These are phyloP conservation scores for Pagetopsis macropterus DNA, from an alignment of 2,797 vertebrate genomes.

Conservation along the genomic window DNA sequence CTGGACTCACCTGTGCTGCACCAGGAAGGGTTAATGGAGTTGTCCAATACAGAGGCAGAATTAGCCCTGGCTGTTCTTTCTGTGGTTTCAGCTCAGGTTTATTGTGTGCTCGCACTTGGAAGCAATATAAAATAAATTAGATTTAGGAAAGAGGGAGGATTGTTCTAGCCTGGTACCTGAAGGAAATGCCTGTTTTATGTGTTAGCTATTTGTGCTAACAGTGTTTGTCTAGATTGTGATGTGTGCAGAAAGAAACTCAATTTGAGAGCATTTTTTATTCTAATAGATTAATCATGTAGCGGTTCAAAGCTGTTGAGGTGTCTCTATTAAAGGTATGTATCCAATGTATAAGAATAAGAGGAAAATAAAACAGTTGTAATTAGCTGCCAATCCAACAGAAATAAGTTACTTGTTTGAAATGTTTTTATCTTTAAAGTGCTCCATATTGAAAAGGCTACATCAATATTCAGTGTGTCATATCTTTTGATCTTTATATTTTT, in stretches of 20 bases:
- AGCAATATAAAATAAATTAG: conserved; percentile 39
- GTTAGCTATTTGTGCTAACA: conserved; percentile 11
- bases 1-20: conserved; percentile 40
- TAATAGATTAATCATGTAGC: background rate
- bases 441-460: background rate
- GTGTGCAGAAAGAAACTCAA: background rate
- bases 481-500: background rate
- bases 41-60: conserved; percentile 50
- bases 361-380: background rate
- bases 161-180: conserved; percentile 1
- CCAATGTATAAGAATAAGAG: background rate
- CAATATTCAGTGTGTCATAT: background rate
- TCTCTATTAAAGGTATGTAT: background rate
- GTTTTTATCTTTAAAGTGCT: background rate
- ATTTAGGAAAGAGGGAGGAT: conserved; percentile 27
- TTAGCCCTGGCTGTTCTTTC: conserved; percentile 47
- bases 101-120: conserved; percentile 24
- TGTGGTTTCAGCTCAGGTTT: conserved; percentile 45
- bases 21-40: conserved; percentile 63
- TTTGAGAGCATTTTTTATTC: background rate
- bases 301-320: conserved; percentile 5
- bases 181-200: conserved; percentile 11
- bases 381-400: background rate
- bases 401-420: background rate
- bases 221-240: background rate